A percentile compares a stretch with the other conserved stretches of the same genome.
Evolutionary conservation across 1,140 invertebrate genomes (phyloP).

Genomic region (Pseudomyrmex flavicornis): DNA sequence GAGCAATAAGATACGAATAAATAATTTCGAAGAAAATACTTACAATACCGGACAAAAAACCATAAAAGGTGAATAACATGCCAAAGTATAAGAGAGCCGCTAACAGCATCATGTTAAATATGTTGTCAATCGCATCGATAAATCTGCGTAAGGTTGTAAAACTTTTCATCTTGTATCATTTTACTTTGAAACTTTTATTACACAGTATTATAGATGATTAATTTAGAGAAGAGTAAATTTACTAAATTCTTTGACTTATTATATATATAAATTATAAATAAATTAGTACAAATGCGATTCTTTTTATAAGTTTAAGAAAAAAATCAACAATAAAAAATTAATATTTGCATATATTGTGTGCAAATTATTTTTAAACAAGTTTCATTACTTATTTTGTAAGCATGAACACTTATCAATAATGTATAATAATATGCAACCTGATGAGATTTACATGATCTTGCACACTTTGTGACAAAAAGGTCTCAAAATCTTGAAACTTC

Average conservation of each 20-base stretch:
- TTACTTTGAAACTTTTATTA: no score
- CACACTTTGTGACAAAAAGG: not conserved
- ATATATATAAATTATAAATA: no score
- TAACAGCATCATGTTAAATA: slow-evolving; percentile 39
- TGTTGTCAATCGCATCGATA: slow-evolving; percentile 35
- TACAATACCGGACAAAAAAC: slow-evolving; percentile 25
- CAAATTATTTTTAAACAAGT: no score
- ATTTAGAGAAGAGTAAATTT: no score
- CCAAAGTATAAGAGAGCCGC: slow-evolving; percentile 11
- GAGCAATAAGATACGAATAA: not conserved
- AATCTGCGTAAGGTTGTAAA: slow-evolving; percentile 9
- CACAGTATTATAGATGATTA: no score
- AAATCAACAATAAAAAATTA: no score
- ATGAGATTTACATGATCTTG: slow-evolving; percentile 34
- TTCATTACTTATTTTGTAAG: no score
- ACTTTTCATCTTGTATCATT: not conserved
- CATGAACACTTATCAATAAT: no score
- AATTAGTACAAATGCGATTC: no score
- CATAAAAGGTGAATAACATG: not conserved
- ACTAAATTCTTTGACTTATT: no score
- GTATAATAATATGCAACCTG: slow-evolving; percentile 25
- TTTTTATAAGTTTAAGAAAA: no score
- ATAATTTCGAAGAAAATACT: not conserved
- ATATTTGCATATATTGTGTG: no score
- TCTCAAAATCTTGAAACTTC: slow-evolving; percentile 5